Evolutionary conservation across 1,140 invertebrate genomes (phyloP), one percentile per base, ranked within the genome.

Genomic region (Drosophila orena): DNA sequence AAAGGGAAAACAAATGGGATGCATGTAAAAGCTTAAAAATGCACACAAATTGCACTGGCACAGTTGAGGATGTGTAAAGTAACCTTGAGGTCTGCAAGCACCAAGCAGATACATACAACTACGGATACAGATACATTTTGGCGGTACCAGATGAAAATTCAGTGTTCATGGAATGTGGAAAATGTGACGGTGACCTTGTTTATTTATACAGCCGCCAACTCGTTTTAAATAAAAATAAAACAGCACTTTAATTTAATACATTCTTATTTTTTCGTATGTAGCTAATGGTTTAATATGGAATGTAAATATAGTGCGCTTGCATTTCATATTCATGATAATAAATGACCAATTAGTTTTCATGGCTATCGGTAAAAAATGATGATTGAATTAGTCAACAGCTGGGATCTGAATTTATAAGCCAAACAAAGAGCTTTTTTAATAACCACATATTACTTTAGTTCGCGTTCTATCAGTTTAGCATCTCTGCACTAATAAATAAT

Each of bases 21-120:
- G 64, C 27, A 38, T 30, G 30, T 10, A 70, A 35, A 40, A 40
- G 52, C 68, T 57, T 71, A 71, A 70, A 70, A 71, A 57, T 44
- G 68, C 65, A 71, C 65, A 70, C 68, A 71, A 71, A 70, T 71
- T 71, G 52, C 68, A 49, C 50, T 71, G 68, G 53, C 52, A 70
- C 43, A 71, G 65, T 70, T 71, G 56, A 56, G 66, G 24, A 69
- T 69, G 66, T 37, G 47, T 70, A 70, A 70, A 70, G 35, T 71
- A 70, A 71, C 68, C 68, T 71, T 71, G 68, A 68, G 68, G 35
- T 24, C 10, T 4, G 64, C 50, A 40, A 17, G 35, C 34, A 52
- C 62, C 65, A 42, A 15, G 37, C 30, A 46, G 14, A 24, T 24
- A 20, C 35, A 56, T 37, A 46, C 20, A 40, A 46, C 24, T 27